Evolutionary conservation across 2,797 vertebrate genomes (phyloP), one percentile per base, ranked within the genome.

Genomic region (Podarcis siculus): DNA sequence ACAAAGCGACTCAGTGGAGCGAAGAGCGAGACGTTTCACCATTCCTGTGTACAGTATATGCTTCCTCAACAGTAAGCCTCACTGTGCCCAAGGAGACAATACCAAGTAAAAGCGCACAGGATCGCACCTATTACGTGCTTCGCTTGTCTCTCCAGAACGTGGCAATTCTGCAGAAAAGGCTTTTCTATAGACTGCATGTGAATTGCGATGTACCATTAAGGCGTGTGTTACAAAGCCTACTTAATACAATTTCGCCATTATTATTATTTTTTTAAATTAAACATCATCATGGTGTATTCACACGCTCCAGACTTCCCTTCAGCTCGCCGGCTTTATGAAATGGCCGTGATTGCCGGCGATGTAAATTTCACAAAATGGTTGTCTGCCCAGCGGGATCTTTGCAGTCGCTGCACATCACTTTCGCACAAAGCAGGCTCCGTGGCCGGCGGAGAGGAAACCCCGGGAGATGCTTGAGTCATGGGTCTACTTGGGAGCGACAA

Each of bases 301-400:
- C n/a, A 55, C 10, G 13, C 45, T 9, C 8, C 49, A 79, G 27
- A 15, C 76, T 3, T 5, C 7, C 21, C 9, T 77, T 23, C 25
- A 64, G 1, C 4, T 42, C 82, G 27, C 10, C 35, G n/a, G 21
- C 37, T 75, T 80, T 76, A 23, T n/a, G 58, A 89, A 89, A 89
- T 85, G 88, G 83, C 77, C 78, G 83, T 30, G 58, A 13, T 39
- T 21, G 37, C 17, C 4, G 23, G 23, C 30, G 37, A 35, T 10
- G 42, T 8, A 42, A 25, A 32, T 7, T 27, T 67, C 83, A 30
- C 78, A 85, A 89, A 71, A 89, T 85, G 88, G 88, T 39, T 8
- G 87, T 7, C 71, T 17, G 8, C n/a, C 8, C 32, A 10, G 45
- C 45, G 10, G 30, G 55, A 17, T 27, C 30, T 37, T 19, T 3